Evolutionary conservation across 2,797 vertebrate genomes (phyloP).

Genomic region (Schizopygopsis pylzovi): DNA sequence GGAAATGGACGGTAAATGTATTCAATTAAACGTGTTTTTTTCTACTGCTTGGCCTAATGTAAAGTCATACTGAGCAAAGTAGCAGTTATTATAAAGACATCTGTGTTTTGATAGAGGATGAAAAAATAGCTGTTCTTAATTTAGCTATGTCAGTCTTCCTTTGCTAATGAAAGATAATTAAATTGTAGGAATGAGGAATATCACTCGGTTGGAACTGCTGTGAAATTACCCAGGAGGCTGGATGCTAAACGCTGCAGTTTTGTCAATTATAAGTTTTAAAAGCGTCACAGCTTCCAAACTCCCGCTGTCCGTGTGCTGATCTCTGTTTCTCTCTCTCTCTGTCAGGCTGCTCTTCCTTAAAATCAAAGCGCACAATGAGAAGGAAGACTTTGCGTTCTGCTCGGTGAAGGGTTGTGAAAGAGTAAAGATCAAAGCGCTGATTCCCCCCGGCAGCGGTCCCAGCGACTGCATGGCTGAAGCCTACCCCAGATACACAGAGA

Average conservation of each 20-base stretch:
- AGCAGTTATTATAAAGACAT: neutral
- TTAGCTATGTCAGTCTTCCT: neutral
- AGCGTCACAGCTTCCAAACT: neutral
- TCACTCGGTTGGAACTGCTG: neutral
- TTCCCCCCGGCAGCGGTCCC: slow-evolving; percentile 81
- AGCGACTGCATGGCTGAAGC: slow-evolving; percentile 87
- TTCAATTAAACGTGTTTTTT: neutral
- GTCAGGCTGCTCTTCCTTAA: slow-evolving; percentile 90
- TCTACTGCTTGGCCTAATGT: neutral
- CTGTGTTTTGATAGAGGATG: neutral
- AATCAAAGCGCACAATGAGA: slow-evolving; percentile 86
- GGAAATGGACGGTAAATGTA: neutral
- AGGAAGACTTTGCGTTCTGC: slow-evolving; percentile 91
- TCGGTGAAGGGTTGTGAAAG: slow-evolving; percentile 92
- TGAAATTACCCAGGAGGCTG: slow-evolving; percentile 12
- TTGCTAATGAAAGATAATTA: slow-evolving; percentile 23
- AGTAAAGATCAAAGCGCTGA: slow-evolving; percentile 87
- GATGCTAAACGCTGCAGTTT: neutral
- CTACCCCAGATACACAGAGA: slow-evolving; percentile 87
- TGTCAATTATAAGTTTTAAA: neutral
- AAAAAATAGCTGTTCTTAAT: slow-evolving; percentile 13
- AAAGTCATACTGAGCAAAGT: slow-evolving; percentile 1
- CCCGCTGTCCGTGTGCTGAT: neutral
- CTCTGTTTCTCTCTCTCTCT: slow-evolving; percentile 5
- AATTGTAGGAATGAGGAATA: no score